Evolutionary conservation across 1,140 invertebrate species (phyloP).

Genomic region (Cheumatopsyche charites): DNA sequence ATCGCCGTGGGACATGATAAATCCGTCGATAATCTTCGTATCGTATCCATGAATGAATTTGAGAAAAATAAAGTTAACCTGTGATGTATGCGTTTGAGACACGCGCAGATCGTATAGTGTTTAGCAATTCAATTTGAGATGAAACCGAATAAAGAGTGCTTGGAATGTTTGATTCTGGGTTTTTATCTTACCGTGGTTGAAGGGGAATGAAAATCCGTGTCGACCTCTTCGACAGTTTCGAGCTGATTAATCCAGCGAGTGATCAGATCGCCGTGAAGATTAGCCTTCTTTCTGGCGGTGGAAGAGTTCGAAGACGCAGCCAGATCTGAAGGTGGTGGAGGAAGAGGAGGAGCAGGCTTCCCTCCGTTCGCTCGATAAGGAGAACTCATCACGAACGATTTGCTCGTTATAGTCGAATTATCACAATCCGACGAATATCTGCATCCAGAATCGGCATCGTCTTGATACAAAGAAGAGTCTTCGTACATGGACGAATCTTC

Average conservation of each 20-base stretch:
- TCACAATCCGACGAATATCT: slow-evolving; percentile 38
- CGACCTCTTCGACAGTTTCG: slow-evolving; percentile 47
- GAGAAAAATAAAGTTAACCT: too few relatives aligned
- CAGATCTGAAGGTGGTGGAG: too few relatives aligned
- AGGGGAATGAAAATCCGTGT: slow-evolving; percentile 46
- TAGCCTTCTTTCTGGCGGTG: slow-evolving; percentile 29
- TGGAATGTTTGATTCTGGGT: too few relatives aligned
- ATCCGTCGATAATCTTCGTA: too few relatives aligned
- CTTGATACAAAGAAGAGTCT: slow-evolving; percentile 40
- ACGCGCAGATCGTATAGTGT: too few relatives aligned
- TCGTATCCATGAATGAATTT: too few relatives aligned
- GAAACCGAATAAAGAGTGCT: too few relatives aligned
- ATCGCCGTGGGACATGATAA: too few relatives aligned
- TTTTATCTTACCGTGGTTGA: slow-evolving; percentile 45
- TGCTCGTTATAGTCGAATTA: slow-evolving; percentile 32
- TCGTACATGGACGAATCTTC: slow-evolving; percentile 32
- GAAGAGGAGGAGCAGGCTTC: slow-evolving; percentile 10
- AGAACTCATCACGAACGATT: slow-evolving; percentile 34
- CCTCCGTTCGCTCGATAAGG: slow-evolving; percentile 5
- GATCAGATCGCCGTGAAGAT: slow-evolving; percentile 39
- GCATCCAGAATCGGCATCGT: slow-evolving; percentile 41
- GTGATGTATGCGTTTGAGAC: too few relatives aligned
- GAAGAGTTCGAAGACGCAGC: background rate
- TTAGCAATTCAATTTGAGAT: too few relatives aligned
- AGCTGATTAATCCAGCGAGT: slow-evolving; percentile 45